Evolutionary conservation across 2,888 invertebrate species (phyloP).

Genomic region (Subacronicta megacephala): DNA sequence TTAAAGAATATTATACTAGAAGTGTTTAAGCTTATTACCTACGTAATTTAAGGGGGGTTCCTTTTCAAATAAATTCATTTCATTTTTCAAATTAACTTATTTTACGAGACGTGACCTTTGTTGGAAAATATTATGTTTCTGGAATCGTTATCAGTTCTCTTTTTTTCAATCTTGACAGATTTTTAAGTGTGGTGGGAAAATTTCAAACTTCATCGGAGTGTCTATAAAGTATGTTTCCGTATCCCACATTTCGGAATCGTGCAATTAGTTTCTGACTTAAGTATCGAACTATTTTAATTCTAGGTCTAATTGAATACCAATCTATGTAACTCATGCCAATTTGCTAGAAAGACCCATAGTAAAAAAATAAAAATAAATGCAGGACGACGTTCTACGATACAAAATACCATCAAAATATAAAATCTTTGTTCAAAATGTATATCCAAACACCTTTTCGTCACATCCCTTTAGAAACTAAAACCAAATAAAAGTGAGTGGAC

Average conservation of each 20-base stretch:
- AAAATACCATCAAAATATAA: no score
- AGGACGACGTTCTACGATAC: not conserved
- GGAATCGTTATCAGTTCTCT: not conserved
- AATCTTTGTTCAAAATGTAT: not conserved
- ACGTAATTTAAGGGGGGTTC: constrained; percentile 31
- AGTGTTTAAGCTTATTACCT: constrained; percentile 39
- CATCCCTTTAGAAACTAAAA: constrained; percentile 24
- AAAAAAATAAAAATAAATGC: no score
- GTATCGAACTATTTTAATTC: no score
- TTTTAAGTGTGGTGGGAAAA: no score
- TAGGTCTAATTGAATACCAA: no score
- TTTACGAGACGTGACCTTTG: not conserved
- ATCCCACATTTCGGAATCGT: no score
- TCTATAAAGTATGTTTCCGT: no score
- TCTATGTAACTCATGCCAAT: no score
- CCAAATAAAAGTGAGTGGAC: constrained; percentile 40
- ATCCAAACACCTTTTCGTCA: constrained; percentile 2
- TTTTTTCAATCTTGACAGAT: not conserved
- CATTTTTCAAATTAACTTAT: constrained; percentile 22
- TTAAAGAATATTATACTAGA: constrained; percentile 39
- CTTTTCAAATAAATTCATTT: constrained; percentile 15
- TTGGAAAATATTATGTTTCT: no score
- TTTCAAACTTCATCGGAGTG: no score
- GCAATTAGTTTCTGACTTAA: no score
- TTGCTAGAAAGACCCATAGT: no score